These are phyloP conservation scores for Norana najaformis DNA, from an alignment of 2,888 invertebrate genomes.

Conservation along the genomic window DNA sequence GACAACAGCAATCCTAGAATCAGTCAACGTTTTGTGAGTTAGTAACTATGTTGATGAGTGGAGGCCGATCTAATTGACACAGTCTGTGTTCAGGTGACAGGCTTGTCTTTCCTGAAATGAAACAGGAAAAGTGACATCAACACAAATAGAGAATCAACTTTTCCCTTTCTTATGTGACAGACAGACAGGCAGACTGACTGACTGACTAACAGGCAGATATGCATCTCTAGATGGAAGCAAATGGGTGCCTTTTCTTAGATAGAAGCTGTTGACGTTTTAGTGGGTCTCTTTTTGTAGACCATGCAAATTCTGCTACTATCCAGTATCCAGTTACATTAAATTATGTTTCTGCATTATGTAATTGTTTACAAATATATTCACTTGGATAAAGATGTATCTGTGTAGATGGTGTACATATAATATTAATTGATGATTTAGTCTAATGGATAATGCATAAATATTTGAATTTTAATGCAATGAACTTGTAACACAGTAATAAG, in stretches of 20 bases:
- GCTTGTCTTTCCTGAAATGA: not conserved
- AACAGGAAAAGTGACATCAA: not conserved
- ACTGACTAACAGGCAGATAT: not conserved
- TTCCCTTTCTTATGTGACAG: not conserved
- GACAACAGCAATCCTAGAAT: not conserved
- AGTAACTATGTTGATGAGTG: not conserved
- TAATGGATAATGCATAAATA: no score
- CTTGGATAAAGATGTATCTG: no score
- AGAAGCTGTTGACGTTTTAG: not conserved
- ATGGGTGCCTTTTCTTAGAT: not conserved
- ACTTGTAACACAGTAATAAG: not conserved
- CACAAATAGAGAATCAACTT: not conserved
- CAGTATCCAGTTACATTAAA: not conserved
- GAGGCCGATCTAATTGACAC: not conserved
- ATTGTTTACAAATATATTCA: no score
- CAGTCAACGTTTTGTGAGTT: not conserved
- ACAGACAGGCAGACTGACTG: not conserved
- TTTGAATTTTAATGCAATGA: no score
- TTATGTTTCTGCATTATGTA: no score
- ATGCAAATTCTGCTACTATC: not conserved
- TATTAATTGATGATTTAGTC: not conserved
- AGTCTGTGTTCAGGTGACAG: not conserved
- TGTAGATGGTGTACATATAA: not conserved
- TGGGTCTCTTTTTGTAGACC: constrained; percentile 2
- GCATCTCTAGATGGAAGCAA: not conserved